Conservation (phyloP, 2,113 vertebrate genomes). For the Glaucomys volans region DNA sequence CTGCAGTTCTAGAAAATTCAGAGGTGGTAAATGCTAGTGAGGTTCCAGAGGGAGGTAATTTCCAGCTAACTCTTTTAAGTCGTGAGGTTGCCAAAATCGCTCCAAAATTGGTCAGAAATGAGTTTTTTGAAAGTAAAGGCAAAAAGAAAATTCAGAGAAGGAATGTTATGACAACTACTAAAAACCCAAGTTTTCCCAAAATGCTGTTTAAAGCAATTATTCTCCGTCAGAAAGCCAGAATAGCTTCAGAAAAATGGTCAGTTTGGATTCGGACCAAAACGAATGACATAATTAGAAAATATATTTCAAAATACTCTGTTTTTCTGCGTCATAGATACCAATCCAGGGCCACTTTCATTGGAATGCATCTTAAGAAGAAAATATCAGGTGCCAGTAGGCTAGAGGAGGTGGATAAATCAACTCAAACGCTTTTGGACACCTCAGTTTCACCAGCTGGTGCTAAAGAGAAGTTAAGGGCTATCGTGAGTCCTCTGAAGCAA, state of each 20-base stretch:
- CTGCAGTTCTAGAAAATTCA: constrained; percentile 72
- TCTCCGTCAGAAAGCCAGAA: constrained; percentile 70
- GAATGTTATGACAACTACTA: constrained; percentile 71
- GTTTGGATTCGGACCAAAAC: constrained; percentile 81
- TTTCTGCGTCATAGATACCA: constrained; percentile 75
- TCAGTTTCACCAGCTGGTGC: constrained; percentile 58
- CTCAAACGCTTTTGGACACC: constrained; percentile 69
- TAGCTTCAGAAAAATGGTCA: constrained; percentile 67
- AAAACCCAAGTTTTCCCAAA: constrained; percentile 71
- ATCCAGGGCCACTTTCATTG: constrained; percentile 76
- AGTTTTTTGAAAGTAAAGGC: constrained; percentile 74
- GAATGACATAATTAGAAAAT: constrained; percentile 80
- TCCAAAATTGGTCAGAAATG: constrained; percentile 63
- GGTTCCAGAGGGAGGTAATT: constrained; percentile 67
- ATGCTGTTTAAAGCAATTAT: constrained; percentile 68
- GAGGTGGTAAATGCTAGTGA: constrained; percentile 63
- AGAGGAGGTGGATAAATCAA: constrained; percentile 72
- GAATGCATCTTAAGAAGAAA: constrained; percentile 81
- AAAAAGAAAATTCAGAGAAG: constrained; percentile 80
- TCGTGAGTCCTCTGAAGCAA: constrained; percentile 55
- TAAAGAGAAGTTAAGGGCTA: constrained; percentile 69
- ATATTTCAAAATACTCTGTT: constrained; percentile 75
- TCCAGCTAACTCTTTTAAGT: constrained; percentile 76
- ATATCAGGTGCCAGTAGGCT: constrained; percentile 74
- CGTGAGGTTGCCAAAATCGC: constrained; percentile 64